Conservation (phyloP, 1,140 invertebrate species). For the Atta texana region DNA sequence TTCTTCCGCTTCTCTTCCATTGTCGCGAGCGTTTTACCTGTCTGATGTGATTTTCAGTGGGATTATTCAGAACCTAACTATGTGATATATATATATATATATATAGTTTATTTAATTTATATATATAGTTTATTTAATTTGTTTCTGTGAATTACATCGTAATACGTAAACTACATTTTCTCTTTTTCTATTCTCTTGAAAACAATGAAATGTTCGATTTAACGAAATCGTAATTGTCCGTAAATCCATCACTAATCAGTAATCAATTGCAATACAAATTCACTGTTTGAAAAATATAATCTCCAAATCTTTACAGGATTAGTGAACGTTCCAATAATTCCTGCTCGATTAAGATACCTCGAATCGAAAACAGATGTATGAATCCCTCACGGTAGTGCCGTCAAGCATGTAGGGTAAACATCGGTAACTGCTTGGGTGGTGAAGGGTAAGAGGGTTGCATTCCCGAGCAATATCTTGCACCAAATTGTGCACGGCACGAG, state of each 20-base stretch:
- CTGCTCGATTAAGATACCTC: constrained; percentile 27
- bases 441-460: constrained; percentile 74
- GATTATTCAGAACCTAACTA: constrained; percentile 29
- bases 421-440: constrained; percentile 73
- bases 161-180: background rate
- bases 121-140: constrained; percentile 42
- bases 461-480: constrained; percentile 80
- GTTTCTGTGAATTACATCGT: constrained; percentile 12
- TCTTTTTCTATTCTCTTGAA: background rate
- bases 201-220: background rate
- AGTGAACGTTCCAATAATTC: constrained; percentile 35
- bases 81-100: background rate
- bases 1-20: constrained; percentile 55
- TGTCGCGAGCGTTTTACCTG: constrained; percentile 39
- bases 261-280: background rate
- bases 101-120: too few species aligned
- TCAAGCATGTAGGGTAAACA: constrained; percentile 77
- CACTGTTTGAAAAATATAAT: background rate
- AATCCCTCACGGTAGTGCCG: constrained; percentile 43
- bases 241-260: background rate
- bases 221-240: background rate
- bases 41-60: constrained; percentile 40
- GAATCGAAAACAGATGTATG: constrained; percentile 37
- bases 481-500: constrained; percentile 78
- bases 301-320: background rate